Evolutionary conservation across 2,797 vertebrate species (phyloP).

Genomic region (Pelobates cultripes): DNA sequence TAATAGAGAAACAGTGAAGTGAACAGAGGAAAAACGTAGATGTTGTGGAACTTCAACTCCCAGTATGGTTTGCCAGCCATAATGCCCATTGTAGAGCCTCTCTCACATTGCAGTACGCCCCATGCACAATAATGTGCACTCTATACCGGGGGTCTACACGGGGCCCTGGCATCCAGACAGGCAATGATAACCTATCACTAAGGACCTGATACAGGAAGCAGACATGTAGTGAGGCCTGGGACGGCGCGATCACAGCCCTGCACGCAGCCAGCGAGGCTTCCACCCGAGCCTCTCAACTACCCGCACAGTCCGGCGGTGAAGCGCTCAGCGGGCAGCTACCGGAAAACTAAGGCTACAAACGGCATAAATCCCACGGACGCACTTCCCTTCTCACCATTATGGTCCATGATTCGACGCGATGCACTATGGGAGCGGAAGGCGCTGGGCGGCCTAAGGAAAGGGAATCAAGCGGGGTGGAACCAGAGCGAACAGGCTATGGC

Average conservation of each 20-base stretch:
- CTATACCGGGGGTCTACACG: too few relatives aligned
- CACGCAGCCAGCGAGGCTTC: not conserved
- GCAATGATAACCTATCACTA: not conserved
- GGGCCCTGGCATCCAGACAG: not conserved
- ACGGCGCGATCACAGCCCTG: too few relatives aligned
- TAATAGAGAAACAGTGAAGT: too few relatives aligned
- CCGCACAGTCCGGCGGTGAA: not conserved
- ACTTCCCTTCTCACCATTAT: conserved; percentile 87
- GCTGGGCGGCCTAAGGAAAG: not conserved
- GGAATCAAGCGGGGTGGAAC: not conserved
- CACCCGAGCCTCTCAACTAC: not conserved
- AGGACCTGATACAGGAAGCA: conserved; percentile 6
- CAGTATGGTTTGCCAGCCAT: too few relatives aligned
- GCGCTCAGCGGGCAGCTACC: not conserved
- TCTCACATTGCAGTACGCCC: too few relatives aligned
- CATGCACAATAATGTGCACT: too few relatives aligned
- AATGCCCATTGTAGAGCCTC: too few relatives aligned
- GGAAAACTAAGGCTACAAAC: too few relatives aligned
- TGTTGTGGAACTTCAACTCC: too few relatives aligned
- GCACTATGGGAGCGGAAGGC: conserved; percentile 24
- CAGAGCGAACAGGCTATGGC: too few relatives aligned
- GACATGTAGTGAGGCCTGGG: conserved; percentile 5
- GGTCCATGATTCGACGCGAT: conserved; percentile 37
- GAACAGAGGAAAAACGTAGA: too few relatives aligned
- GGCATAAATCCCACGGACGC: not conserved